Evolutionary conservation across 2,888 invertebrate species (phyloP), one percentile per base, ranked within the genome.

Genomic region (Psylliodes chrysocephalus): DNA sequence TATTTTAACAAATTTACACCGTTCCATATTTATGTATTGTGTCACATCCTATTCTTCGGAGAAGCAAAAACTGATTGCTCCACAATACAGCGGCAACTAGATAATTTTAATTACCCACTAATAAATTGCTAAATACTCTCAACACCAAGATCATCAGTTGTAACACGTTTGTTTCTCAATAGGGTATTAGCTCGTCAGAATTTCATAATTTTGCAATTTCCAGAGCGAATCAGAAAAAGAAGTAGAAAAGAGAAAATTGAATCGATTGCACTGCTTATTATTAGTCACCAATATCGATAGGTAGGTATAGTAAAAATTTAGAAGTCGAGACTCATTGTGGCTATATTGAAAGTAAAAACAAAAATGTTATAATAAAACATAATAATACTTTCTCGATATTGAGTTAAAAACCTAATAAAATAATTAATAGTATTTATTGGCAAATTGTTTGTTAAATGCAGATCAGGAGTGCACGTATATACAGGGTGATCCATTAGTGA

Each of bases 201-300:
- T 56, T 56, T 56, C 56, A 19, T 15, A 56, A 56, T 46, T 33
- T 15, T 56, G 12, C 8, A 56, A 22, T 35, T 46, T 46, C 56
- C 46, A 47, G 56, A 56, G 46, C 56, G 46, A 56, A 46, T 38
- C 44, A 47, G 46, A 25, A 46, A 46, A 46, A 46, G 22, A 46
- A 10, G 46, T 30, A 56, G 14, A 44, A 44, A 44, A 44, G 44
- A 18, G 44, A 55, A 55, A 55, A 55, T 44, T 10, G n/a, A 30
- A 42, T 46, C 12, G n/a, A 25, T 12, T 46, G 19, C 7, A 46
- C 18, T 46, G 8, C 10, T 46, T 18, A 46, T 17, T 19, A 19
- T 12, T 19, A 46, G 22, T 46, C 12, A 12, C 18, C 46, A 17
- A 46, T 19, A 46, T 46, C 12, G 8, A 18, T 40, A n/a, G 40